phyloP scores from a whole-genome alignment of 2,888 invertebrate genomes.

The Stomorhina lunata region DNA sequence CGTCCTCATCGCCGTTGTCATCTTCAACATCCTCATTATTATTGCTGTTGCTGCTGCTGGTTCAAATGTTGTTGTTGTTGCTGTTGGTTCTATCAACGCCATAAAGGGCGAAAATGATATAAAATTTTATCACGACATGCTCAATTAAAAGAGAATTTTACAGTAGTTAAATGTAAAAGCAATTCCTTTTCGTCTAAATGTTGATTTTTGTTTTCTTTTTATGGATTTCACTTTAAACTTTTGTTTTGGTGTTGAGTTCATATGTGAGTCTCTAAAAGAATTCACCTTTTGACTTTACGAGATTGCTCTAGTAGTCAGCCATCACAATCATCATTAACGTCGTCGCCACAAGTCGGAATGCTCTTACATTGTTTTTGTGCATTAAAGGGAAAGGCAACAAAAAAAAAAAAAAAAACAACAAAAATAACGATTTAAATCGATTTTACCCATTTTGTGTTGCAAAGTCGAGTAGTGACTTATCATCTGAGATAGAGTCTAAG shows the following conservation, averaged over 20 bases:
- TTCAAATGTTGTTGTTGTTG: no score
- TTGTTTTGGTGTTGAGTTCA: slow-evolving; percentile 20
- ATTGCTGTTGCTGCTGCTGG: no score
- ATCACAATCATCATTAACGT: neutral
- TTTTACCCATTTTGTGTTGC: slow-evolving; percentile 33
- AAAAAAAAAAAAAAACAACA: neutral
- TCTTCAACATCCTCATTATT: slow-evolving; percentile 29
- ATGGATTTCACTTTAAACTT: neutral
- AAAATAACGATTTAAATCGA: slow-evolving; percentile 48
- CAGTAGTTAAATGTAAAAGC: slow-evolving; percentile 25
- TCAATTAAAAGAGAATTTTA: slow-evolving; percentile 57
- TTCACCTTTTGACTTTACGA: slow-evolving; percentile 32
- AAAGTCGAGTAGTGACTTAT: neutral
- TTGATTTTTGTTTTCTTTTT: neutral
- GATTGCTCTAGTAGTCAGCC: neutral
- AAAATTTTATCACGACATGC: slow-evolving; percentile 55
- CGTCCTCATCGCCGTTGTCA: slow-evolving; percentile 18
- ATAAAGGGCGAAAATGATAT: slow-evolving; percentile 45
- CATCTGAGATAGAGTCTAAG: neutral
- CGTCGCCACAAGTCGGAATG: neutral
- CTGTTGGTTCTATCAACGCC: no score
- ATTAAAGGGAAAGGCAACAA: no score
- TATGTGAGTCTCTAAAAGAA: neutral
- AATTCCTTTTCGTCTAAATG: slow-evolving; percentile 10
- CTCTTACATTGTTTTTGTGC: slow-evolving; percentile 5